Evolutionary conservation across 1,140 invertebrate genomes (phyloP), one percentile per base, ranked within the genome.

Genomic region (Gerris buenoi): DNA sequence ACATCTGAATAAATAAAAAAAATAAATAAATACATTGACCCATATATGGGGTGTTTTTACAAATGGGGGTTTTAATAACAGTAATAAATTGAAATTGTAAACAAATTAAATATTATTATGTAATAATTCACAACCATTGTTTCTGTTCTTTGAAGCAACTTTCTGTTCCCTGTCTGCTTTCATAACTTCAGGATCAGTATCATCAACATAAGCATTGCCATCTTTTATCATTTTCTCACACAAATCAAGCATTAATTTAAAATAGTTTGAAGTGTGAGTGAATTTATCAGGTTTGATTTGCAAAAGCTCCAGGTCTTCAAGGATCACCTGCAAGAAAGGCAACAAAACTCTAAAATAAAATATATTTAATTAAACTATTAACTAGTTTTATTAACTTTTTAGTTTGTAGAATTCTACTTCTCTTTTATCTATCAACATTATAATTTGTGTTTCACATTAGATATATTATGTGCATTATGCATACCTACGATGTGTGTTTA

Each of bases 261-360:
- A 99, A 78, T 98, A 90, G 78, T 98, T 90, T 0, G 97, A 99
- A 0, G 97, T 97, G 77, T 96, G 91, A 1, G 94, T 93, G 77
- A 97, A 97, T 27, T 83, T 76, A 78, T 99, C 92, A 1, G 93
- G 93, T 71, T 94, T 90, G 63, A 99, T 88, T 74, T 97, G 83
- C 59, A 99, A 76, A 81, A 97, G 83, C 72, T 88, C 82, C 14
- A 99, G 81, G 80, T 99, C 97, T 78, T 97, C 90, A 25, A 98
- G 78, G 72, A 99, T 99, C 0, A 98, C 94, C 81, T 86, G n/a
- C n/a, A n/a, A n/a, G n/a, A n/a, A 71, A 29, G 68, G n/a, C n/a
- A n/a, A n/a, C n/a, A n/a, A n/a, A n/a, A n/a, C n/a, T n/a, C n/a
- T n/a, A n/a, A n/a, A n/a, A 69, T n/a, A 69, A 64, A 71, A 56